Conservation (phyloP, 2,888 invertebrate genomes). For the Coelopa pilipes region DNA sequence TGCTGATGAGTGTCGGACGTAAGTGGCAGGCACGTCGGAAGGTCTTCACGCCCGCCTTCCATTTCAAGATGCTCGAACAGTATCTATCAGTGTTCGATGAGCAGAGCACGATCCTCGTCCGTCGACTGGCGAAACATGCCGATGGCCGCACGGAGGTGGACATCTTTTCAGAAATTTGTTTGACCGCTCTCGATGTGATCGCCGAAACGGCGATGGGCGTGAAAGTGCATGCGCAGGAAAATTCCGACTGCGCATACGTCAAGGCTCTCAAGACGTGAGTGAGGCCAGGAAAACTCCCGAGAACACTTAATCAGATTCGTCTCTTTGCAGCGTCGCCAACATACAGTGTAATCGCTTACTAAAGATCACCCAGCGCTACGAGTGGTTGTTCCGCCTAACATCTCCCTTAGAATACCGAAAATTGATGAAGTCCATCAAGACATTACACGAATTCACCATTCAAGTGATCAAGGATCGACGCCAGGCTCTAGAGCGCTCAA, state of each 20-base stretch:
- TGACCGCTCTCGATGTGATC: conserved; percentile 70
- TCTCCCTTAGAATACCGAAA: conserved; percentile 46
- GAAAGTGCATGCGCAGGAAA: conserved; percentile 68
- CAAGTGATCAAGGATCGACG: conserved; percentile 58
- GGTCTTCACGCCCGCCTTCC: conserved; percentile 80
- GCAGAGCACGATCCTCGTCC: conserved; percentile 70
- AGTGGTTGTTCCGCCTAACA: conserved; percentile 54
- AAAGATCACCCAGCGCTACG: conserved; percentile 52
- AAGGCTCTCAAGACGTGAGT: conserved; percentile 63
- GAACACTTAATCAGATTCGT: not conserved
- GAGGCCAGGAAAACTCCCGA: too few species aligned
- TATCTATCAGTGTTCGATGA: conserved; percentile 77
- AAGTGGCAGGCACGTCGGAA: conserved; percentile 77
- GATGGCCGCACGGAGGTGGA: conserved; percentile 67
- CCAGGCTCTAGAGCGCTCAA: conserved; percentile 46
- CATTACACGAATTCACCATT: conserved; percentile 60
- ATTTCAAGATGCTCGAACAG: conserved; percentile 79
- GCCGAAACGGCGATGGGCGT: conserved; percentile 58
- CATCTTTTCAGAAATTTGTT: conserved; percentile 71
- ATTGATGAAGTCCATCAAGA: conserved; percentile 48
- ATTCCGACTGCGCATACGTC: conserved; percentile 76
- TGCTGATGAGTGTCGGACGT: conserved; percentile 55
- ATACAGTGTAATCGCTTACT: conserved; percentile 54
- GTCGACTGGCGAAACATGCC: conserved; percentile 68
- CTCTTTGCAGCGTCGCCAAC: conserved; percentile 48